Evolutionary conservation across 1,140 invertebrate genomes (phyloP).

Genomic region (Pseudoatta argentina): DNA sequence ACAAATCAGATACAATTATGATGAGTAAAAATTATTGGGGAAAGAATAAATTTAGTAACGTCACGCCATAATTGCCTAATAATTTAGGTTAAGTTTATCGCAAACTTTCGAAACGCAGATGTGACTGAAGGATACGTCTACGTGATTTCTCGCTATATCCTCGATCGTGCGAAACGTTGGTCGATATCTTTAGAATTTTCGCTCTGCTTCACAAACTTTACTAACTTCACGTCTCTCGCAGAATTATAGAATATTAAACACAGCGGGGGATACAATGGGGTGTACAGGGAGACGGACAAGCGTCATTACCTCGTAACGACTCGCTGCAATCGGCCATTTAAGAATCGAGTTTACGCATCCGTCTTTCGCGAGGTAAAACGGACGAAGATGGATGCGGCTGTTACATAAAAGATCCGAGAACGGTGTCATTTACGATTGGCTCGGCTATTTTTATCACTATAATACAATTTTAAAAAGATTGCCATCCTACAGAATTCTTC

Average conservation of each 20-base stretch:
- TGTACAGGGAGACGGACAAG: background rate
- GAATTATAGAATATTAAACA: slow-evolving; percentile 45
- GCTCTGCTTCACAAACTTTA: slow-evolving; percentile 8
- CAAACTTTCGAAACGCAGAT: background rate
- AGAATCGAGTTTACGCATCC: slow-evolving; percentile 12
- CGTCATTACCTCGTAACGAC: background rate
- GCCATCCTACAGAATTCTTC: background rate
- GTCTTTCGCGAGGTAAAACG: slow-evolving; percentile 7
- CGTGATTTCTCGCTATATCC: background rate
- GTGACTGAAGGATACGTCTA: background rate
- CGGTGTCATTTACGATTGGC: slow-evolving; percentile 22
- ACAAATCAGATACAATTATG: too few species aligned
- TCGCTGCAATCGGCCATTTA: slow-evolving; percentile 2
- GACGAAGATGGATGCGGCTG: slow-evolving; percentile 28
- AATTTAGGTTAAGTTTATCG: background rate
- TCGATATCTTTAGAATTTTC: slow-evolving; percentile 32
- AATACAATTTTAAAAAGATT: slow-evolving; percentile 19
- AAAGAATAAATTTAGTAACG: background rate
- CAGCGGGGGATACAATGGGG: background rate
- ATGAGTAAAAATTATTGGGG: too few species aligned
- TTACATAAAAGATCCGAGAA: slow-evolving; percentile 20
- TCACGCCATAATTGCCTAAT: background rate
- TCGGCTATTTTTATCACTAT: slow-evolving; percentile 21
- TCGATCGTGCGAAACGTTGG: slow-evolving; percentile 2
- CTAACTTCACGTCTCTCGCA: background rate